phyloP scores from a whole-genome alignment of 2,113 vertebrate genomes.

The Pristiophorus japonicus region DNA sequence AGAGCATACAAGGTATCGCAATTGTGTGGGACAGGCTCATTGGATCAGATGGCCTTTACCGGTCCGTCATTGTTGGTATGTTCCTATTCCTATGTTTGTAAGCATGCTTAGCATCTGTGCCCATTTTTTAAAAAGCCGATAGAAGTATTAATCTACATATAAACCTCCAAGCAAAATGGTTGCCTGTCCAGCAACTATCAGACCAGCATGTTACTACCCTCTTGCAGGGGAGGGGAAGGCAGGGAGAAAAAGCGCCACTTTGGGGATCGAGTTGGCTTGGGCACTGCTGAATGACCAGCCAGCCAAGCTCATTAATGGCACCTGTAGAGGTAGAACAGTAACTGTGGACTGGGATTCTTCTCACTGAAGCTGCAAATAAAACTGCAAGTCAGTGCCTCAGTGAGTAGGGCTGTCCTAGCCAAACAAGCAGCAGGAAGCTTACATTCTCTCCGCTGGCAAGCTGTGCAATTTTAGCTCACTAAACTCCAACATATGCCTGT shows the following conservation, averaged over 20 bases:
- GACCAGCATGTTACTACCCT: not conserved
- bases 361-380: not conserved
- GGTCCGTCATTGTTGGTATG: too few species aligned
- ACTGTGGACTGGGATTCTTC: not conserved
- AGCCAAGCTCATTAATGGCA: not conserved
- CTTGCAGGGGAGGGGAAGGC: too few species aligned
- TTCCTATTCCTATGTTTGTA: too few species aligned
- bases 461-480: not conserved
- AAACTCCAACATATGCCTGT: not conserved
- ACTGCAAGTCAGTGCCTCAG: not conserved
- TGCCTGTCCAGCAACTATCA: not conserved
- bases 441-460: not conserved
- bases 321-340: not conserved
- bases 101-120: not conserved
- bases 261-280: not conserved
- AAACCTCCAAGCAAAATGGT: not conserved
- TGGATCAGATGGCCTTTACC: too few species aligned
- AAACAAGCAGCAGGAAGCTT: not conserved
- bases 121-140: not conserved
- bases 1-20: too few species aligned
- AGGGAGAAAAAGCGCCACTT: not conserved
- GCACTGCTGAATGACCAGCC: not conserved
- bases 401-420: not conserved
- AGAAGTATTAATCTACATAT: not conserved
- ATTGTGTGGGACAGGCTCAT: too few species aligned